A percentile compares a stretch with the other conserved stretches of the same genome.
Conservation (phyloP, 30 jellyfish, hydroid and myxozoan species). For the Chrysaora quinquecirrha region DNA sequence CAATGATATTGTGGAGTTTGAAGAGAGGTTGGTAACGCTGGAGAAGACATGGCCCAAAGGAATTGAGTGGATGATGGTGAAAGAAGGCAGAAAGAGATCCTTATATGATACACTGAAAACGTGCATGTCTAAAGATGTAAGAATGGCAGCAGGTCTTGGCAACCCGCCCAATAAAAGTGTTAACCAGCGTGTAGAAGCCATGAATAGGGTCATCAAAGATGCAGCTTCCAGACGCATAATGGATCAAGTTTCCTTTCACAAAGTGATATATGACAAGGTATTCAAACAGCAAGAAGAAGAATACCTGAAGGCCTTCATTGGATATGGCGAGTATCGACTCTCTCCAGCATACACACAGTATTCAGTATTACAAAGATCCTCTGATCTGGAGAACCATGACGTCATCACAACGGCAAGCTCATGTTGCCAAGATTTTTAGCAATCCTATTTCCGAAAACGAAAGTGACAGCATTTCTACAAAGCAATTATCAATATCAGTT, state of each 20-base stretch:
- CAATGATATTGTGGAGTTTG: conserved; percentile 12
- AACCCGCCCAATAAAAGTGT: conserved; percentile 24
- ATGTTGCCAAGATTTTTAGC: conserved; percentile 3
- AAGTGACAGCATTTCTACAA: background rate
- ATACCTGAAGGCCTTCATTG: conserved; percentile 22
- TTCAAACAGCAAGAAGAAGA: conserved; percentile 34
- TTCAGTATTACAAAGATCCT: conserved; percentile 14
- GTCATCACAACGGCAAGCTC: conserved; percentile 7
- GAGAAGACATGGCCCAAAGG: conserved; percentile 38
- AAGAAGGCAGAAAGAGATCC: conserved; percentile 33
- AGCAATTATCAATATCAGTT: conserved; percentile 10
- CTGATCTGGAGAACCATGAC: conserved; percentile 8
- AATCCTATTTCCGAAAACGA: background rate
- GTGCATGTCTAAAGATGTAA: conserved; percentile 18
- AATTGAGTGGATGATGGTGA: conserved; percentile 21
- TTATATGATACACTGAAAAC: conserved; percentile 15
- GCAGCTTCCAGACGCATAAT: conserved; percentile 11
- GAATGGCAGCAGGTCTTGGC: conserved; percentile 36
- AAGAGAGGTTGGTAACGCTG: conserved; percentile 1
- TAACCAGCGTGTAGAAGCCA: conserved; percentile 21
- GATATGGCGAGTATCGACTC: conserved; percentile 36
- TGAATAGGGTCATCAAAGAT: conserved; percentile 34
- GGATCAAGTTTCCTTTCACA: conserved; percentile 18
- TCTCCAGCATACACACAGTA: conserved; percentile 12
- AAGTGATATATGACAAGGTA: conserved; percentile 16